A percentile compares a stretch with the other conserved stretches of the same genome.
Conservation (phyloP, 1,140 invertebrate species). For the Pemphigus obesinymphae region DNA sequence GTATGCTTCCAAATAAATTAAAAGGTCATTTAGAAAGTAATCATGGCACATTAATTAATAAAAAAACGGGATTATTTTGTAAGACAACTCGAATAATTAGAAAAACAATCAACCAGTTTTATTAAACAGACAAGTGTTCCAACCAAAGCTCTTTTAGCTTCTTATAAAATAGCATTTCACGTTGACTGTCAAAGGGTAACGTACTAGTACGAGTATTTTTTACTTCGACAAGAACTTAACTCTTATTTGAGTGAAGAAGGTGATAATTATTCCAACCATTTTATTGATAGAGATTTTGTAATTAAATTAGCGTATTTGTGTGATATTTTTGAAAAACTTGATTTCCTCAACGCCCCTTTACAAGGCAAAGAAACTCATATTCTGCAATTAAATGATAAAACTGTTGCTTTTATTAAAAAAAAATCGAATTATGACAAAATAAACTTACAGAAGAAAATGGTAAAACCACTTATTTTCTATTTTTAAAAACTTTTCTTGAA, state of each 20-base stretch:
- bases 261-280: not conserved
- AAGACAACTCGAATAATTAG: not conserved
- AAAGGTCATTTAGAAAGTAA: not conserved
- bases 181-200: not conserved
- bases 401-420: not conserved
- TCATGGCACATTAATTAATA: not conserved
- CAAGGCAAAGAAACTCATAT: not conserved
- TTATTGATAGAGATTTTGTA: not conserved
- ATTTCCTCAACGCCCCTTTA: not conserved
- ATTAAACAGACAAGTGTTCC: not conserved
- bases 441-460: not conserved
- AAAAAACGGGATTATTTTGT: not conserved
- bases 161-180: not conserved
- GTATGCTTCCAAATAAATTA: not conserved
- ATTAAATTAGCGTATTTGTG: not conserved
- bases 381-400: not conserved
- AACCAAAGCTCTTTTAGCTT: not conserved
- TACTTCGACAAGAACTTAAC: not conserved
- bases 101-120: not conserved
- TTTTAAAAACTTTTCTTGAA: not conserved
- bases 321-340: not conserved
- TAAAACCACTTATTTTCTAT: not conserved
- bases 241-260: not conserved
- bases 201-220: not conserved
- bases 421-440: not conserved